These are phyloP conservation scores for Drosophila fulvimacula DNA, from an alignment of 2,888 invertebrate species.

Conservation along the genomic window DNA sequence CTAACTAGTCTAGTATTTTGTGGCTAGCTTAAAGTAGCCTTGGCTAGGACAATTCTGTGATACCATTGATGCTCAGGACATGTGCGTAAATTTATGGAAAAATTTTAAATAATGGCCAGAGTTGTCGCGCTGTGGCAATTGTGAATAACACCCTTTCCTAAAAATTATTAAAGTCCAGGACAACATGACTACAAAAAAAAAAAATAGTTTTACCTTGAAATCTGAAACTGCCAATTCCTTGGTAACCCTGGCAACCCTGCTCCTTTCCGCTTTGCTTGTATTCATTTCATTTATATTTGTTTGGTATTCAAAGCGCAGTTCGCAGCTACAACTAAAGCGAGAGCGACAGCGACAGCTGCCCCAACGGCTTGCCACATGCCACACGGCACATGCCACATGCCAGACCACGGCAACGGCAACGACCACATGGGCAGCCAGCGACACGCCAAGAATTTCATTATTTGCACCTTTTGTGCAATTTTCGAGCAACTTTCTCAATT, in stretches of 20 bases:
- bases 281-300: conserved; percentile 78
- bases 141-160: too few species aligned
- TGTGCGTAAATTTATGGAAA: too few species aligned
- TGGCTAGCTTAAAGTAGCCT: too few species aligned
- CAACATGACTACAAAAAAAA: neutral
- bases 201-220: neutral
- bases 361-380: conserved; percentile 30
- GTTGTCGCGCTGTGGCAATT: too few species aligned
- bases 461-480: conserved; percentile 70
- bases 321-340: conserved; percentile 16
- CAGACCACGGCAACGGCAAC: conserved; percentile 37
- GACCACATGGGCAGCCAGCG: conserved; percentile 35
- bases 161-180: neutral
- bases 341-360: conserved; percentile 18
- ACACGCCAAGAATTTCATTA: conserved; percentile 71
- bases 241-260: conserved; percentile 8
- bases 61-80: too few species aligned
- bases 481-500: conserved; percentile 63
- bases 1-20: too few species aligned
- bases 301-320: conserved; percentile 78
- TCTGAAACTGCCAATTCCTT: conserved; percentile 29
- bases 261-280: conserved; percentile 26
- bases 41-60: too few species aligned
- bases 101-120: neutral
- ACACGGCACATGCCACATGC: conserved; percentile 29